Percentiles rank a stretch among this genome's conserved stretches.
These are phyloP conservation scores for Drosophila neonasuta DNA, from an alignment of 2,888 invertebrate genomes.

Conservation along the genomic window DNA sequence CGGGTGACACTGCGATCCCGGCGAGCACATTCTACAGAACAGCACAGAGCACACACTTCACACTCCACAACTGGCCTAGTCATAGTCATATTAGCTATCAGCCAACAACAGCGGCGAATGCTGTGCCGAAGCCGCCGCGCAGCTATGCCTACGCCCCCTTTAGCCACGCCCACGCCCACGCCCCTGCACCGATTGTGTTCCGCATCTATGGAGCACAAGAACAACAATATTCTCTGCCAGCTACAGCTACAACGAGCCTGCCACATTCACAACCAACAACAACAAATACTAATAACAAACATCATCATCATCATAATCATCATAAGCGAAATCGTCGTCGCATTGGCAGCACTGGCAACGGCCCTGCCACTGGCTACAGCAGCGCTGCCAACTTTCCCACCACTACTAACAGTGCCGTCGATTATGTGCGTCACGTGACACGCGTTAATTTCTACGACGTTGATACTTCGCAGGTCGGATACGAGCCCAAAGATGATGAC, in stretches of 20 bases:
- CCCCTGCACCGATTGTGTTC: slow-evolving; percentile 47
- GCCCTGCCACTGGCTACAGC: slow-evolving; percentile 11
- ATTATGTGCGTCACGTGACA: slow-evolving; percentile 82
- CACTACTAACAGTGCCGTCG: slow-evolving; percentile 44
- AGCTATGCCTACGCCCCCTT: slow-evolving; percentile 42
- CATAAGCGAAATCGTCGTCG: slow-evolving; percentile 5
- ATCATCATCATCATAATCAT: not conserved
- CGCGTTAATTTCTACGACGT: slow-evolving; percentile 83
- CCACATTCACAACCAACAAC: not conserved
- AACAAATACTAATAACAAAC: slow-evolving; percentile 10
- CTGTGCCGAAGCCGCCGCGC: slow-evolving; percentile 81
- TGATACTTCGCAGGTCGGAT: slow-evolving; percentile 84
- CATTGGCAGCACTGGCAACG: slow-evolving; percentile 26
- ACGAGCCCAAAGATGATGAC: slow-evolving; percentile 84
- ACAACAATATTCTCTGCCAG: not conserved
- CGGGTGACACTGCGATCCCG: slow-evolving; percentile 81
- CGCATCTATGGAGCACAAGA: slow-evolving; percentile 53
- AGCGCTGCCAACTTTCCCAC: slow-evolving; percentile 1
- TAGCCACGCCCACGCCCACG: slow-evolving; percentile 4
- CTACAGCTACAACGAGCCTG: slow-evolving; percentile 9
- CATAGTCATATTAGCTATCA: slow-evolving; percentile 63
- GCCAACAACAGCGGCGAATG: slow-evolving; percentile 52
- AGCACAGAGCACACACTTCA: not conserved
- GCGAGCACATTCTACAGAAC: slow-evolving; percentile 44
- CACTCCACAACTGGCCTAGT: slow-evolving; percentile 55